Conservation (phyloP, 1,140 invertebrate species). For the Cydia pomonella region DNA sequence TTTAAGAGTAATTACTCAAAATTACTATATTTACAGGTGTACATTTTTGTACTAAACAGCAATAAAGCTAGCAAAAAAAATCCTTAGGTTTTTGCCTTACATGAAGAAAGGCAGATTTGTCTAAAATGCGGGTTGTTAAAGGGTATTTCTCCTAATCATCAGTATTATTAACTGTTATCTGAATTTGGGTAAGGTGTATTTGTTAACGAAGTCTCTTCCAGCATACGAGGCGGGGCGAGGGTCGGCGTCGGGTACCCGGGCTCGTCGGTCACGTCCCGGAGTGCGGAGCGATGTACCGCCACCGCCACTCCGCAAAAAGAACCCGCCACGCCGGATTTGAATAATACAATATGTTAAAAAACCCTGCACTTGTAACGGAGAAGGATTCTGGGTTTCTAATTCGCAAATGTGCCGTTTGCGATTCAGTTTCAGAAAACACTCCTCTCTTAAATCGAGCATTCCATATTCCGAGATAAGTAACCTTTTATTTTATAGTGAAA, state of each 20-base stretch:
- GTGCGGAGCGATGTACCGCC: slow-evolving; percentile 75
- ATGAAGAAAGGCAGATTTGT: no score
- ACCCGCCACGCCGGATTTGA: slow-evolving; percentile 64
- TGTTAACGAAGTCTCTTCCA: slow-evolving; percentile 44
- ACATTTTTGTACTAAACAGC: no score
- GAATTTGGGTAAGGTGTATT: slow-evolving; percentile 5
- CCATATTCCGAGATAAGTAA: background rate
- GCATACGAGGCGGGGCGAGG: slow-evolving; percentile 19
- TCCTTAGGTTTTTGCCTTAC: no score
- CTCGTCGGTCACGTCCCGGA: slow-evolving; percentile 72
- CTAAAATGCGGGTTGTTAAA: no score
- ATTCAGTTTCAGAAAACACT: background rate
- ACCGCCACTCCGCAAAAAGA: slow-evolving; percentile 71
- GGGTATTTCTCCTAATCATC: no score
- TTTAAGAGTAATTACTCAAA: no score
- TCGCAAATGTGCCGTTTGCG: background rate
- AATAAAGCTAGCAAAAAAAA: no score
- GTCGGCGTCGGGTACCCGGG: slow-evolving; percentile 40
- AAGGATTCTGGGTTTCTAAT: slow-evolving; percentile 12
- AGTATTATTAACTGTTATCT: background rate
- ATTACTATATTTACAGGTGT: no score
- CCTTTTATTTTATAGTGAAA: background rate
- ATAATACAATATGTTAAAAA: slow-evolving; percentile 57
- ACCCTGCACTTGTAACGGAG: slow-evolving; percentile 23
- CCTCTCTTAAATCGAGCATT: background rate